Evolutionary conservation across 2,797 vertebrate species (phyloP).

Genomic region (Basileuterus tristriatus): DNA sequence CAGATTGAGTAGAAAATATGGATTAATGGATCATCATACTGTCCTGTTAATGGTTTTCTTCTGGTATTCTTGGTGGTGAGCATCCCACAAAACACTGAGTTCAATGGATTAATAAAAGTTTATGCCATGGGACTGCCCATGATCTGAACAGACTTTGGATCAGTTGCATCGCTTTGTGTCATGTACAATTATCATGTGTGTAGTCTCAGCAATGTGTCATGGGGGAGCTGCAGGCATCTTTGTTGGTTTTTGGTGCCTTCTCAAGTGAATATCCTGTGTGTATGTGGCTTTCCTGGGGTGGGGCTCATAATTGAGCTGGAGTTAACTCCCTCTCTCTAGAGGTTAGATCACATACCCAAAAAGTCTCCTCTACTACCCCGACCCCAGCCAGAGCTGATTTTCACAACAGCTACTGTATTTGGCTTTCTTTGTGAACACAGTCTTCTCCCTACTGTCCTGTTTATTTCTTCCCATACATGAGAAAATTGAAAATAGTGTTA

Average conservation of each 20-base stretch:
- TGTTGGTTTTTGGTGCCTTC: not conserved
- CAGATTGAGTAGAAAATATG: not conserved
- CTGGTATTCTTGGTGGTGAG: not conserved
- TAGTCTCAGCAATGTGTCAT: too few relatives aligned
- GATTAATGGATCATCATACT: too few relatives aligned
- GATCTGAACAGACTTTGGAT: too few relatives aligned
- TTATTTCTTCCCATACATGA: not conserved
- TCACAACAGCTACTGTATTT: not conserved
- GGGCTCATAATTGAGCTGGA: not conserved
- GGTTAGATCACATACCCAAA: not conserved
- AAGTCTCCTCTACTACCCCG: rapidly evolving
- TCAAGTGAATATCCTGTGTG: too few relatives aligned
- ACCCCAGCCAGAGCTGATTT: not conserved
- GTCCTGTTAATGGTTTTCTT: not conserved
- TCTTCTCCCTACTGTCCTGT: not conserved
- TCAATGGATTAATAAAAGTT: not conserved
- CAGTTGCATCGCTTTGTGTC: rapidly evolving
- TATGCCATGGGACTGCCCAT: too few relatives aligned
- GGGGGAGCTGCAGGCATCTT: rapidly evolving
- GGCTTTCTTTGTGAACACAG: not conserved
- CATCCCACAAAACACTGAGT: not conserved
- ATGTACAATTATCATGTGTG: rapidly evolving
- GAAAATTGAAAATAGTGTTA: not conserved
- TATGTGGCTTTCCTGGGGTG: not conserved
- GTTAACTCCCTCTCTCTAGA: not conserved